These are phyloP conservation scores for Bugulina stolonifera DNA, from an alignment of 2,888 invertebrate genomes.

Conservation along the genomic window DNA sequence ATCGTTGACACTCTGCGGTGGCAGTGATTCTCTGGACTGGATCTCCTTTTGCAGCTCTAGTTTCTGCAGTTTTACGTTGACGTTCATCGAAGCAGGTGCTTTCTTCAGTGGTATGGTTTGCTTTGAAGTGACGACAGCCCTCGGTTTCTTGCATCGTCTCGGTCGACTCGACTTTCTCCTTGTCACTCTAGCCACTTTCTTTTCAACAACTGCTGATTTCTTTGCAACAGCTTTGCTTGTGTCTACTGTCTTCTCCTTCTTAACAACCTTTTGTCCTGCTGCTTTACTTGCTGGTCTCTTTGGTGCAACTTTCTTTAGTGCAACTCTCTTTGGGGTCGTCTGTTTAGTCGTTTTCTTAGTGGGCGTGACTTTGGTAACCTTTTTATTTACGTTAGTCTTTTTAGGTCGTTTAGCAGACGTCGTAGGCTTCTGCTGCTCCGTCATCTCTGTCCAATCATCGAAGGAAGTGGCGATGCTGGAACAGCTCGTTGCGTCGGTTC, in stretches of 20 bases:
- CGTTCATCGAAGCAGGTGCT: neutral
- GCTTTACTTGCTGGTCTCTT: neutral
- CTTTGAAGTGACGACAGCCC: neutral
- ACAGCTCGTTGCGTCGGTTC: conserved; percentile 18
- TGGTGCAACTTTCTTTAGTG: neutral
- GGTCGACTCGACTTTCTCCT: neutral
- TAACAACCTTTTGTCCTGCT: neutral
- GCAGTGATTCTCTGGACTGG: neutral
- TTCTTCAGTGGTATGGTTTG: neutral
- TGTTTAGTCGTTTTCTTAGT: neutral
- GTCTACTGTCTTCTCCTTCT: neutral
- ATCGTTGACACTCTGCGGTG: neutral
- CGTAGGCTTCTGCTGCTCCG: neutral
- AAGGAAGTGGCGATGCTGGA: conserved; percentile 15
- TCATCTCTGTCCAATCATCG: neutral
- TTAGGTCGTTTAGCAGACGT: neutral
- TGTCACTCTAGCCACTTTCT: neutral
- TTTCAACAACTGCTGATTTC: neutral
- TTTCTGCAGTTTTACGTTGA: neutral
- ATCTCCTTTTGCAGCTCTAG: neutral
- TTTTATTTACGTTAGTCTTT: neutral
- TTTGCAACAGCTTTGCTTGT: neutral
- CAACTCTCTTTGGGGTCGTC: neutral
- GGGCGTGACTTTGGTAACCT: neutral
- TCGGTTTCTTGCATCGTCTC: neutral